Percentiles rank a stretch among this genome's conserved stretches.
These are phyloP conservation scores for Menidia beryllina DNA, from an alignment of 2,113 vertebrate genomes.

Conservation along the genomic window DNA sequence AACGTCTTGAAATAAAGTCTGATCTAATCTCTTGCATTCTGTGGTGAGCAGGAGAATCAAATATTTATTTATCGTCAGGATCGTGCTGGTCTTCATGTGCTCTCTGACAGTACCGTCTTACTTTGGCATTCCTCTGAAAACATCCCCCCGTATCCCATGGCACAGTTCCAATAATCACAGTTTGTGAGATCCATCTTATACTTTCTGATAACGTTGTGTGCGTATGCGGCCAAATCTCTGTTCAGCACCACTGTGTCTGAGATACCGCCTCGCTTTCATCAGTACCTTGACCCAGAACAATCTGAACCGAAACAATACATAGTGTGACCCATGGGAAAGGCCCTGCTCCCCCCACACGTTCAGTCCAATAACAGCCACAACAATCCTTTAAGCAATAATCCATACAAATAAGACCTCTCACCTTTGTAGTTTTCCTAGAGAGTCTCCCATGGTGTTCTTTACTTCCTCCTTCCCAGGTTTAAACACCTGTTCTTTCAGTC, in stretches of 20 bases:
- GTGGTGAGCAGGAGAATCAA: conserved; percentile 61
- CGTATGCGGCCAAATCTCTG: too few relatives aligned
- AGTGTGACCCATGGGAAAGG: too few relatives aligned
- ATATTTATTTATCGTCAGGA: conserved; percentile 65
- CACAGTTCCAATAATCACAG: too few relatives aligned
- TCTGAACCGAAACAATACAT: too few relatives aligned
- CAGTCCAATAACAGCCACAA: not conserved
- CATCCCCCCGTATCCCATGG: too few relatives aligned
- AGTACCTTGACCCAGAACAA: too few relatives aligned
- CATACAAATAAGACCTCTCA: conserved; percentile 77
- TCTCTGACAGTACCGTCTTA: conserved; percentile 1
- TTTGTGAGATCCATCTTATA: too few relatives aligned
- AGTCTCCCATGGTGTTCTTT: conserved; percentile 88
- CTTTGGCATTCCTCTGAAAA: not conserved
- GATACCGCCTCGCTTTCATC: too few relatives aligned
- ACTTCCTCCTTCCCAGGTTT: conserved; percentile 92
- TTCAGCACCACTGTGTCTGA: too few relatives aligned
- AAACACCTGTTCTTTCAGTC: conserved; percentile 89
- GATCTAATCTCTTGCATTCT: conserved; percentile 61
- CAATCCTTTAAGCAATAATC: not conserved
- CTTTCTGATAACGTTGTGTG: too few relatives aligned
- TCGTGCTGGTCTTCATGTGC: conserved; percentile 31
- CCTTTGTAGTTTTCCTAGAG: conserved; percentile 93
- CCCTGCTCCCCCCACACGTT: too few relatives aligned
- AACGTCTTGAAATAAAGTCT: conserved; percentile 67